Evolutionary conservation across 2,888 invertebrate species (phyloP).

Genomic region (Lagria hirta): DNA sequence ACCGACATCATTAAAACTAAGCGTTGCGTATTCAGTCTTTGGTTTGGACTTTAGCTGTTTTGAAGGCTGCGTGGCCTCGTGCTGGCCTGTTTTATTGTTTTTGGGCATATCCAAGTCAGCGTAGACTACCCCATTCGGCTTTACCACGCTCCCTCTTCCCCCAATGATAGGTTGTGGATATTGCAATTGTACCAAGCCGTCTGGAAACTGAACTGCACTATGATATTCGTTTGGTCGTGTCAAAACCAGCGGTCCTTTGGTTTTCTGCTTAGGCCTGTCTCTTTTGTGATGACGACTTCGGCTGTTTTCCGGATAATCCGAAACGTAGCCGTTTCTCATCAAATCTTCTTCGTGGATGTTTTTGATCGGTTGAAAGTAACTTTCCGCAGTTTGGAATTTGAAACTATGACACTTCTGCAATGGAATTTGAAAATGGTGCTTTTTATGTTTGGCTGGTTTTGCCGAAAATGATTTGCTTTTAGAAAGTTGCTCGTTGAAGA

Average conservation of each 20-base stretch:
- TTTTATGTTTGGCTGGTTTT: slow-evolving; percentile 59
- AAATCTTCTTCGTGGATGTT: slow-evolving; percentile 59
- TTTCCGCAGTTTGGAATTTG: slow-evolving; percentile 56
- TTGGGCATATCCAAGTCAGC: slow-evolving; percentile 55
- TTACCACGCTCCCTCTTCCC: slow-evolving; percentile 34
- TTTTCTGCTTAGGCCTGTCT: slow-evolving; percentile 47
- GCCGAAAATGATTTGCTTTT: slow-evolving; percentile 54
- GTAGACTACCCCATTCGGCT: slow-evolving; percentile 54
- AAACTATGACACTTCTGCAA: slow-evolving; percentile 68
- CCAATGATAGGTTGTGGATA: slow-evolving; percentile 52
- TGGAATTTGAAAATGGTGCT: slow-evolving; percentile 65
- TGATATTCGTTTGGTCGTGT: slow-evolving; percentile 48
- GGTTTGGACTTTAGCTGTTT: slow-evolving; percentile 50
- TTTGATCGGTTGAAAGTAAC: slow-evolving; percentile 67
- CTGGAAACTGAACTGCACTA: slow-evolving; percentile 48
- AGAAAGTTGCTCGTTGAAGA: slow-evolving; percentile 51
- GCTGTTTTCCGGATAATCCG: slow-evolving; percentile 46
- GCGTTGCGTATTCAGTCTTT: slow-evolving; percentile 64
- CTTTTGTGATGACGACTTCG: slow-evolving; percentile 40
- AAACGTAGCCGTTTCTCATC: slow-evolving; percentile 52
- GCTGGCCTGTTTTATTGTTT: slow-evolving; percentile 38
- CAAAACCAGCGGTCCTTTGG: slow-evolving; percentile 50
- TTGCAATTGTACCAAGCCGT: slow-evolving; percentile 51
- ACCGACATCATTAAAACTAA: slow-evolving; percentile 68
- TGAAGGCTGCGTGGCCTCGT: slow-evolving; percentile 32